Percentiles rank a stretch among this genome's conserved stretches.
These are phyloP conservation scores for Caerostris darwini DNA, from an alignment of 1,140 invertebrate genomes.

Conservation along the genomic window DNA sequence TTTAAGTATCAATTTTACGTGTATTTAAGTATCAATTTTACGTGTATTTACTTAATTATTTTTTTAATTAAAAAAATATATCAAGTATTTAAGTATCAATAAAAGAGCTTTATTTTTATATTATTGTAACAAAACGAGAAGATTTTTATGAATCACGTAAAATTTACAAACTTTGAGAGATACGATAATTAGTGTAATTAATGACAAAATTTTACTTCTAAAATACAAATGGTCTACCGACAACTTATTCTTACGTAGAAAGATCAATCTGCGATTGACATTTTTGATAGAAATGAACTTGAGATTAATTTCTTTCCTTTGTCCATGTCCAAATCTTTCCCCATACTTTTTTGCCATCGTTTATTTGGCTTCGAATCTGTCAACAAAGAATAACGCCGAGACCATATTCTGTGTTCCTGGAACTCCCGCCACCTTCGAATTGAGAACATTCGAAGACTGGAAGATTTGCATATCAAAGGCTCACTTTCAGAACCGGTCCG, in stretches of 20 bases:
- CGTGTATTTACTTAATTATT: too few relatives aligned
- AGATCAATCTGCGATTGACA: too few relatives aligned
- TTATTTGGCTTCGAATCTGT: slow-evolving; percentile 62
- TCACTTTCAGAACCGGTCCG: slow-evolving; percentile 27
- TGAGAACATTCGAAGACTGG: background rate
- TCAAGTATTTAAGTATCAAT: too few relatives aligned
- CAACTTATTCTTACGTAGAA: slow-evolving; percentile 40
- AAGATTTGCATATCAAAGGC: slow-evolving; percentile 69
- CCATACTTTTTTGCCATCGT: slow-evolving; percentile 41
- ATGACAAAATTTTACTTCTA: too few relatives aligned
- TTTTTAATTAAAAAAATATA: too few relatives aligned
- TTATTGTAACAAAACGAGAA: too few relatives aligned
- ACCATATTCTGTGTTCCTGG: background rate
- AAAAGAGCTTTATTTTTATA: too few relatives aligned
- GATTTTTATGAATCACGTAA: too few relatives aligned
- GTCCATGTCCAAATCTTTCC: slow-evolving; percentile 46
- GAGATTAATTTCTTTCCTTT: background rate
- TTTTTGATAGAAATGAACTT: slow-evolving; percentile 56
- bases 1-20: too few relatives aligned
- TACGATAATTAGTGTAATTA: too few relatives aligned
- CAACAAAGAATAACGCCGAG: background rate
- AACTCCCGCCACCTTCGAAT: background rate
- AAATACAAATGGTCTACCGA: background rate
- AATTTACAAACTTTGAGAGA: too few relatives aligned
- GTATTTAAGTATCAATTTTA: too few relatives aligned